phyloP scores from a whole-genome alignment of 2,113 vertebrate species.

The Cygnus atratus region DNA sequence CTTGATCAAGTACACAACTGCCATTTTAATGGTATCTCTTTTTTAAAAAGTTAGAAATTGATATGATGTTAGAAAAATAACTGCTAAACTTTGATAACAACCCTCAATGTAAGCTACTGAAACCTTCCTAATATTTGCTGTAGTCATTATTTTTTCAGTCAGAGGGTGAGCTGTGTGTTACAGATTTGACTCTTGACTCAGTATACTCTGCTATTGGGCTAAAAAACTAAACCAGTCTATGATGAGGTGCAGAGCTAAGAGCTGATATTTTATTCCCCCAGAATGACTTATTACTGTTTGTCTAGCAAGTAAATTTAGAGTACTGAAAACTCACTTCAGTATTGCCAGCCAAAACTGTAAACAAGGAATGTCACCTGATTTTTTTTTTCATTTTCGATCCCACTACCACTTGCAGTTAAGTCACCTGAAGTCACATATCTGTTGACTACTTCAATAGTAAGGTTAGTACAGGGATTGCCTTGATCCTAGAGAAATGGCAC shows the following conservation, averaged over 20 bases:
- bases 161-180: background rate
- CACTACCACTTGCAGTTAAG: background rate
- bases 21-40: background rate
- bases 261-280: too few relatives aligned
- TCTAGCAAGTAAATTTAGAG: background rate
- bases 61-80: background rate
- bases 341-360: background rate
- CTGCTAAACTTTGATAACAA: background rate
- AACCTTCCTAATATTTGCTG: background rate
- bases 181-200: background rate
- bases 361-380: background rate
- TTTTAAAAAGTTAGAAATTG: background rate
- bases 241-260: background rate
- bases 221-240: background rate
- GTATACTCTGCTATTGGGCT: background rate
- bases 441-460: background rate
- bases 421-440: rapidly evolving
- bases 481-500: background rate
- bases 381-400: background rate
- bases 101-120: background rate
- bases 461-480: background rate
- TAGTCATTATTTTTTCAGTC: background rate
- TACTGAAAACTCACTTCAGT: background rate
- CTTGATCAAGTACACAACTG: background rate
- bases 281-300: background rate